Evolutionary conservation across 2,888 invertebrate genomes (phyloP), one percentile per base, ranked within the genome.

Genomic region (Hypomecis atomaria): DNA sequence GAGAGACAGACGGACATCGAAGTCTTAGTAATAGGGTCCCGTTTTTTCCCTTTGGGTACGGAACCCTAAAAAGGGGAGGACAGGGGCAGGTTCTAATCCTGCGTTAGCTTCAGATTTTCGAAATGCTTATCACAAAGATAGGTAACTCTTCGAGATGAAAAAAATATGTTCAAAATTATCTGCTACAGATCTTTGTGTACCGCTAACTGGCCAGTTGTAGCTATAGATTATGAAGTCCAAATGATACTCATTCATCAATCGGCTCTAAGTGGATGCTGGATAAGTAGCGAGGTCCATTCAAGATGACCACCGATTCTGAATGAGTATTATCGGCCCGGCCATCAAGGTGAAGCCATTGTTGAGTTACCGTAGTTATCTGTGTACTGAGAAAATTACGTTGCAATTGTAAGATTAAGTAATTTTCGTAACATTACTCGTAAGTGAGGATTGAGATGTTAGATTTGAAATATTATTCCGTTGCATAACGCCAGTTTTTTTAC

Each of bases 201-300:
- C 34, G 44, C 54, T 43, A 44, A 44, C 43, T 34, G 54, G 11
- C 43, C 34, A 43, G 43, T 54, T 34, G 36, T 54, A 40, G 38
- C 52, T 38, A 40, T 33, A 11, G 37, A 36, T 45, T 45, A 13
- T 11, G 55, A 55, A n/a, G 37, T 56, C 38, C 45, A 54, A 48
- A 81, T 33, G 54, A 56, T 33, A 58, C 50, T 66, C 71, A 69
- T 71, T 70, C 70, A 71, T 71, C 70, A 70, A 70, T 67, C 65
- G 61, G 45, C 38, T 60, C 40, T 60, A 54, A 52, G 50, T 50
- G 53, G 63, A 53, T 53, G 48, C 37, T 36, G 59, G 49, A 44
- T 61, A 67, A 62, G 67, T 67, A 70, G 58, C 48, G 44, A 59
- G 36, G 59, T 58, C 64, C 71, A 70, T 72, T 70, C 70, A 72